Evolutionary conservation across 2,888 invertebrate species (phyloP).

Genomic region (Apamea anceps): DNA sequence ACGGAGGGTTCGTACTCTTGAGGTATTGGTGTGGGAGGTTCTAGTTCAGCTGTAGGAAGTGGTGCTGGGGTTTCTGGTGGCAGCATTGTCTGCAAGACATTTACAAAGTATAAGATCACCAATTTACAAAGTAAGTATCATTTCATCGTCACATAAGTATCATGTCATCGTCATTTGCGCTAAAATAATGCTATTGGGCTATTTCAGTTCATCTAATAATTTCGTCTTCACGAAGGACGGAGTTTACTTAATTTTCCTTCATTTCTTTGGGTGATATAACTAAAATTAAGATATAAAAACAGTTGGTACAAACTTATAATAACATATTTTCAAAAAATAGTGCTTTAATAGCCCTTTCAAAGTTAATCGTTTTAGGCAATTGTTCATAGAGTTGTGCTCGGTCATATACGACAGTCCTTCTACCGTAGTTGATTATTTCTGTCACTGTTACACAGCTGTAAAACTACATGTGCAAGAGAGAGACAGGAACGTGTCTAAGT

Average conservation of each 20-base stretch:
- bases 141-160: too few species aligned
- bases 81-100: slow-evolving; percentile 71
- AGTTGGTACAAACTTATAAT: too few species aligned
- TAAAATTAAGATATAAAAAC: neutral
- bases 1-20: slow-evolving; percentile 88
- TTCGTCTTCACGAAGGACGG: neutral
- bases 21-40: slow-evolving; percentile 88
- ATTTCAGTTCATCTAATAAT: neutral
- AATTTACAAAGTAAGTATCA: neutral
- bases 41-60: slow-evolving; percentile 74
- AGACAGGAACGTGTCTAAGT: too few species aligned
- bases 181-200: neutral
- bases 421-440: neutral
- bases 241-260: neutral
- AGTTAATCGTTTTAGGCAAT: neutral
- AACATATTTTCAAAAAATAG: too few species aligned
- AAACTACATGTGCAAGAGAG: neutral
- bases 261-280: neutral
- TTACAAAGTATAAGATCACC: neutral
- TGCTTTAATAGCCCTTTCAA: neutral
- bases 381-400: neutral
- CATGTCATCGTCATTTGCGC: neutral
- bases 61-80: slow-evolving; percentile 85
- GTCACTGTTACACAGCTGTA: neutral
- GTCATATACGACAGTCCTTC: neutral